Conservation (phyloP, 2,113 vertebrate genomes). For the Prunella fulvescens region DNA sequence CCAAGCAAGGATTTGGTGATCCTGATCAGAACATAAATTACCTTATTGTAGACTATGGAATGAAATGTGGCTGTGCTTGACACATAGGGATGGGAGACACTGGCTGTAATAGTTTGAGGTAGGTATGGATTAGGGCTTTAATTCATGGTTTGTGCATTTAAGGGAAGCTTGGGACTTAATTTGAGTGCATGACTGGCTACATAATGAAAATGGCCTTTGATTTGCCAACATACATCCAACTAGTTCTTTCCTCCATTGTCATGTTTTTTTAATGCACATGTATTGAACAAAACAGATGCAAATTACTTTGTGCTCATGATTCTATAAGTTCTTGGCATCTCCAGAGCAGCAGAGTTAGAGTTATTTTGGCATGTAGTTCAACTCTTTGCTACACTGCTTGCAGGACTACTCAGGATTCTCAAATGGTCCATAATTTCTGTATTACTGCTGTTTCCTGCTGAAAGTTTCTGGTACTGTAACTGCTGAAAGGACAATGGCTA, state of each 20-base stretch:
- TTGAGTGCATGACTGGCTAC: background rate
- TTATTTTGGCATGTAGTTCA: background rate
- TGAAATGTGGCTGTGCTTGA: background rate
- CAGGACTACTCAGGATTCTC: background rate
- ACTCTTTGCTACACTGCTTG: background rate
- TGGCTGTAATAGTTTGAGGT: background rate
- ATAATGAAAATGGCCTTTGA: background rate
- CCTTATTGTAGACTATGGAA: background rate
- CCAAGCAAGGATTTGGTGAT: background rate
- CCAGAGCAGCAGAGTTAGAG: background rate
- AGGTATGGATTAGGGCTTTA: background rate
- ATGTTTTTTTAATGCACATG: background rate
- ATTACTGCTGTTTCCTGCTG: background rate
- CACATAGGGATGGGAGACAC: accelerated
- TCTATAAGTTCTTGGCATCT: background rate
- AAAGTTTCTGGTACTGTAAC: background rate
- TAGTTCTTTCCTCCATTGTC: background rate
- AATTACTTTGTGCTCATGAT: background rate
- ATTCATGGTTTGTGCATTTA: background rate
- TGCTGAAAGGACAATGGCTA: background rate
- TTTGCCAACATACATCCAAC: background rate
- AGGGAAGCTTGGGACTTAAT: background rate
- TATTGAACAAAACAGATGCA: background rate
- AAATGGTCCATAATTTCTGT: background rate
- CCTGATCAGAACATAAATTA: background rate